A percentile compares a stretch with the other conserved stretches of the same genome.
Evolutionary conservation across 2,888 invertebrate genomes (phyloP).

Genomic region (Parnassius orleans): DNA sequence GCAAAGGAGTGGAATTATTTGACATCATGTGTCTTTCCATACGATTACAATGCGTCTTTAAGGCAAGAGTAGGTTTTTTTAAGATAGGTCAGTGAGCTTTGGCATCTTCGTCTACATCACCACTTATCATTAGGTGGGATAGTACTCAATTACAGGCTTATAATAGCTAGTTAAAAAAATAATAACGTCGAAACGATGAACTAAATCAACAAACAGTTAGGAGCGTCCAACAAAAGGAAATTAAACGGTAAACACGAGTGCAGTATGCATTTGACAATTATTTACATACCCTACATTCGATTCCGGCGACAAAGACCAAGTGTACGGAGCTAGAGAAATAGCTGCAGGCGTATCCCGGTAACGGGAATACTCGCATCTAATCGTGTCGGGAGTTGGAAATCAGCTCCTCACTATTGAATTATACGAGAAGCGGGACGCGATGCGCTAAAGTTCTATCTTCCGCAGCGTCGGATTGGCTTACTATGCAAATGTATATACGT

Average conservation of each 20-base stretch:
- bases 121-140: too few species aligned
- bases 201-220: too few species aligned
- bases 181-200: too few species aligned
- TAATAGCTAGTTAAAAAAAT: too few species aligned
- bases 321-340: conserved; percentile 44
- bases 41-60: too few species aligned
- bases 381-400: conserved; percentile 62
- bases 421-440: conserved; percentile 73
- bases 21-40: too few species aligned
- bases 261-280: conserved; percentile 42
- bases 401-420: conserved; percentile 79
- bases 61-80: too few species aligned
- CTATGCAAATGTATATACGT: conserved; percentile 63
- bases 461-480: conserved; percentile 67
- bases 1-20: too few species aligned
- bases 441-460: conserved; percentile 75
- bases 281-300: conserved; percentile 55
- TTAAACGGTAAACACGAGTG: neutral
- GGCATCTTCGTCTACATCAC: too few species aligned
- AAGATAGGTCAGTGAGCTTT: too few species aligned
- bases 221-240: neutral
- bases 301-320: conserved; percentile 51
- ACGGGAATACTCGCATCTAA: conserved; percentile 65
- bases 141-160: too few species aligned
- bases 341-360: conserved; percentile 47